These are phyloP conservation scores for Helicoverpa zea DNA, from an alignment of 1,140 invertebrate genomes.

Conservation along the genomic window DNA sequence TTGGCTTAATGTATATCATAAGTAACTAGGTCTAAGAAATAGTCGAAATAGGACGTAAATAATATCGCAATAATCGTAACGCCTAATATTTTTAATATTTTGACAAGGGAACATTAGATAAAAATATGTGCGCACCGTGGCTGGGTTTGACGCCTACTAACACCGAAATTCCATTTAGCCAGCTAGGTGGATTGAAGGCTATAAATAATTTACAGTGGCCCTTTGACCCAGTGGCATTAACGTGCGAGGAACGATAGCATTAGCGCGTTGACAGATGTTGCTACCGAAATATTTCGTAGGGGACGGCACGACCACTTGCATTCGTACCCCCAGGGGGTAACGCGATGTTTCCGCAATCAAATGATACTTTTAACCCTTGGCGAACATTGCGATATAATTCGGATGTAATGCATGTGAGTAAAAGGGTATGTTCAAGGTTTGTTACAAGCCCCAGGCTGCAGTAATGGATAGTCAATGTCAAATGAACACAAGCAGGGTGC, in stretches of 20 bases:
- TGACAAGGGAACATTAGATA: constrained; percentile 36
- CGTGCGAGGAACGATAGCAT: constrained; percentile 34
- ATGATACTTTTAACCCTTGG: constrained; percentile 31
- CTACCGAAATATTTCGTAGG: constrained; percentile 21
- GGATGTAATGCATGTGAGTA: not conserved
- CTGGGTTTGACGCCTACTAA: constrained; percentile 40
- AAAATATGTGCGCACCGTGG: constrained; percentile 14
- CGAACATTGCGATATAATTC: constrained; percentile 17
- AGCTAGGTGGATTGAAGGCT: constrained; percentile 53
- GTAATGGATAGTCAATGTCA: not conserved
- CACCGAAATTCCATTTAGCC: constrained; percentile 63
- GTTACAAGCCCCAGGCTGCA: not conserved
- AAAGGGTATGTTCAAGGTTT: not conserved
- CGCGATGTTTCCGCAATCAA: constrained; percentile 28
- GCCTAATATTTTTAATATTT: constrained; percentile 14
- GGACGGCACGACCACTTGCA: constrained; percentile 1
- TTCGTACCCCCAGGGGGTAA: constrained; percentile 1
- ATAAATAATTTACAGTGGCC: constrained; percentile 57
- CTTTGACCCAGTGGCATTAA: constrained; percentile 55
- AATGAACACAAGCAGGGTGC: not conserved
- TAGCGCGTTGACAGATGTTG: constrained; percentile 54
- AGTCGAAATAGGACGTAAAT: not conserved
- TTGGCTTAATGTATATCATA: too few species aligned
- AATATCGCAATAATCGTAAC: constrained; percentile 4
- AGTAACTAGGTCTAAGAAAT: too few species aligned